Evolutionary conservation across 2,888 invertebrate species (phyloP).

Genomic region (Masnerella sp.): DNA sequence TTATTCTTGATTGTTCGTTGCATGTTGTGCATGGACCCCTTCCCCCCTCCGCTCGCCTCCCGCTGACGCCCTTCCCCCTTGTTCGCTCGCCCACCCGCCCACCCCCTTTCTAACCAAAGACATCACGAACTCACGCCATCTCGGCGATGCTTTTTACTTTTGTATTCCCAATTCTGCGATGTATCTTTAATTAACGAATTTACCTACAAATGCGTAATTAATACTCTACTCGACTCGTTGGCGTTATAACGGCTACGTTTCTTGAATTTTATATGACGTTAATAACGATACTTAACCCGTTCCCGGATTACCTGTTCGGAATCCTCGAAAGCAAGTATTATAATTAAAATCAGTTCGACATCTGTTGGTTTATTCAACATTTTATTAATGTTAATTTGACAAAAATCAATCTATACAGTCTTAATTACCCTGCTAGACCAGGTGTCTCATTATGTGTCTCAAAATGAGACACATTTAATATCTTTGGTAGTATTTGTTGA

Average conservation of each 20-base stretch:
- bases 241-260: conserved; percentile 12
- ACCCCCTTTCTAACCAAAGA: conserved; percentile 42
- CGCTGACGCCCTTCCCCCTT: conserved; percentile 63
- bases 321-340: neutral
- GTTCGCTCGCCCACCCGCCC: conserved; percentile 61
- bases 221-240: conserved; percentile 19
- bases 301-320: neutral
- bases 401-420: too few species aligned
- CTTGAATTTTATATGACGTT: conserved; percentile 12
- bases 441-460: too few species aligned
- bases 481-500: too few species aligned
- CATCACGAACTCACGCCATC: conserved; percentile 19
- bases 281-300: conserved; percentile 20
- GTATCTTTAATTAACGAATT: conserved; percentile 36
- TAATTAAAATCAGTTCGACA: neutral
- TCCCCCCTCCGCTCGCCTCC: conserved; percentile 63
- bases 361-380: too few species aligned
- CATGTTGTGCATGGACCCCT: conserved; percentile 66
- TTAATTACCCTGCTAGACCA: too few species aligned
- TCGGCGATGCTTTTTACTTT: neutral
- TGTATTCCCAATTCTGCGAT: conserved; percentile 11
- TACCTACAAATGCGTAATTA: conserved; percentile 21
- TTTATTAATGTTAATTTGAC: too few species aligned
- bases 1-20: conserved; percentile 66
- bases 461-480: too few species aligned